Evolutionary conservation across 2,797 vertebrate species (phyloP).

Genomic region (Lepidocolaptes lacrymiger): DNA sequence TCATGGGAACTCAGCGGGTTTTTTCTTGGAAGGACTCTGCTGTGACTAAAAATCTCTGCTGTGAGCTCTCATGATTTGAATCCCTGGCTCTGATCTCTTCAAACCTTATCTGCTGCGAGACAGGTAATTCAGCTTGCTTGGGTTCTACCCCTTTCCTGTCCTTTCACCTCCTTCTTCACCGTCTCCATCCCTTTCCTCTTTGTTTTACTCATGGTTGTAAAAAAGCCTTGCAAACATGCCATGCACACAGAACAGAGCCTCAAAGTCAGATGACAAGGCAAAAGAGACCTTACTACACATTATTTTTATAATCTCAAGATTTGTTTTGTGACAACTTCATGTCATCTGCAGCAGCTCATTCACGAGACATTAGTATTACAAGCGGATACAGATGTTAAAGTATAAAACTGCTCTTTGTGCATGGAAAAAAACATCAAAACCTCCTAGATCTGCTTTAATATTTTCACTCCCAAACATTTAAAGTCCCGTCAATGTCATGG

Average conservation of each 20-base stretch:
- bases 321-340: not conserved
- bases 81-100: not conserved
- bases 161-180: not conserved
- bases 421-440: not conserved
- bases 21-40: not conserved
- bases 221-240: not conserved
- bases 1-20: not conserved
- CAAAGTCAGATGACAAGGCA: not conserved
- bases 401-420: not conserved
- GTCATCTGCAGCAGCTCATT: not conserved
- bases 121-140: not conserved
- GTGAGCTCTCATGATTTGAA: not conserved
- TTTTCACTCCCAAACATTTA: not conserved
- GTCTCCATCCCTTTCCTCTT: not conserved
- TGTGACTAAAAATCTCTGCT: conserved; percentile 28
- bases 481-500: not conserved
- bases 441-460: not conserved
- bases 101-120: not conserved
- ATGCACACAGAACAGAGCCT: not conserved
- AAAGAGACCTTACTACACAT: not conserved
- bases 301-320: not conserved
- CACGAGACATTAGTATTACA: not conserved
- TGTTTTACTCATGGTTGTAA: not conserved
- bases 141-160: not conserved
- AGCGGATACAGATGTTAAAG: not conserved